Evolutionary conservation across 1,140 invertebrate species (phyloP).

Genomic region (Aphelenchoides besseyi): DNA sequence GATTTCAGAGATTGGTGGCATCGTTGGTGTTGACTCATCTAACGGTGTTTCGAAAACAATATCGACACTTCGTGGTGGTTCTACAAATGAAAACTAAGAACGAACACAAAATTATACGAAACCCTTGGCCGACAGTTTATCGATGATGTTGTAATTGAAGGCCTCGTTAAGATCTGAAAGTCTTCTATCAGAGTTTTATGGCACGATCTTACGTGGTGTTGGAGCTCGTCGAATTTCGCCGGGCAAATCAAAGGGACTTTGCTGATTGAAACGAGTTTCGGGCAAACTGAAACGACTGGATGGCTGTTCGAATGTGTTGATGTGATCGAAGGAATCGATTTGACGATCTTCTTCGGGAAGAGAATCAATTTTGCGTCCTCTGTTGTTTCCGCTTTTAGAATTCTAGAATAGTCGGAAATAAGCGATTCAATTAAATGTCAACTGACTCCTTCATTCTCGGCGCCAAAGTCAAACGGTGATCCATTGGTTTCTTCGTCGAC

Average conservation of each 20-base stretch:
- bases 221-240: conserved; percentile 31
- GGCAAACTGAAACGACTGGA: conserved; percentile 9
- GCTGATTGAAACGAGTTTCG: conserved; percentile 31
- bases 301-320: neutral
- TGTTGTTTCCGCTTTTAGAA: neutral
- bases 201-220: conserved; percentile 9
- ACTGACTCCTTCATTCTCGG: neutral
- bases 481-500: conserved; percentile 35
- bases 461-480: conserved; percentile 33
- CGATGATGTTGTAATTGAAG: neutral
- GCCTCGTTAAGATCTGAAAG: neutral
- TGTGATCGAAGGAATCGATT: conserved; percentile 3
- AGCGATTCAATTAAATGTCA: neutral
- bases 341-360: conserved; percentile 13
- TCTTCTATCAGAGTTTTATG: neutral
- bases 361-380: neutral
- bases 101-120: neutral
- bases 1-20: neutral
- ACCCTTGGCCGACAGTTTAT: neutral
- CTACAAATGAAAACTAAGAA: neutral
- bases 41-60: neutral
- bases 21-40: neutral
- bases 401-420: neutral
- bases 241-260: conserved; percentile 33
- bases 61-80: conserved; percentile 6